Conservation (phyloP, 2,113 vertebrate genomes). For the Odocoileus hemionus region DNA sequence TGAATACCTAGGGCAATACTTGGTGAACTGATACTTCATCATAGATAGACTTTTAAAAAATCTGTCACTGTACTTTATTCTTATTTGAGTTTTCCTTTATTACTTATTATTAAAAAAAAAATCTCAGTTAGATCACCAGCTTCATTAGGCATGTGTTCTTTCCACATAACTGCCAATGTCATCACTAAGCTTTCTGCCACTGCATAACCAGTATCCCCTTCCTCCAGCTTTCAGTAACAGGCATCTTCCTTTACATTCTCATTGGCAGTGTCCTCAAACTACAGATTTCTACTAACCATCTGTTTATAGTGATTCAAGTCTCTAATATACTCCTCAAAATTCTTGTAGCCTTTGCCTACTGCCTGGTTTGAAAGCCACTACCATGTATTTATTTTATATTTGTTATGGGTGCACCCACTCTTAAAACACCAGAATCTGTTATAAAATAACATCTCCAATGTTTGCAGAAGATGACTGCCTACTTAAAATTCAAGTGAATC, state of each 20-base stretch:
- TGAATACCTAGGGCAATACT: neutral
- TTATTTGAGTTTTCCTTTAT: neutral
- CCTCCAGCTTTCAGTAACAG: neutral
- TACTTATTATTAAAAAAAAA: neutral
- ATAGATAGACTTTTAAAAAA: neutral
- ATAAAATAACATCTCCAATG: neutral
- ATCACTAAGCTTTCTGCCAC: neutral
- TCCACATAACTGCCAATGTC: neutral
- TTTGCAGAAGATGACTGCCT: neutral
- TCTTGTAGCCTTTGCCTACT: neutral
- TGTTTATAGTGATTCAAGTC: neutral
- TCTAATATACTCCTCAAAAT: neutral
- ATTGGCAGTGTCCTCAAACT: neutral
- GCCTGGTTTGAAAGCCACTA: neutral
- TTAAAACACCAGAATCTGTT: neutral
- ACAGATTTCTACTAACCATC: neutral
- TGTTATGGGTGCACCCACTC: neutral
- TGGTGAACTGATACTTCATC: neutral
- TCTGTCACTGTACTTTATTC: neutral
- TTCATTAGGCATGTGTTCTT: neutral
- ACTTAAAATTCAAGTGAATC: neutral
- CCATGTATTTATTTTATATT: neutral
- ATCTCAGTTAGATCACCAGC: neutral
- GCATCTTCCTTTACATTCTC: neutral
- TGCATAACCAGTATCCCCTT: neutral